Conservation (phyloP, 1,140 invertebrate genomes). For the Leucophenga varia region DNA sequence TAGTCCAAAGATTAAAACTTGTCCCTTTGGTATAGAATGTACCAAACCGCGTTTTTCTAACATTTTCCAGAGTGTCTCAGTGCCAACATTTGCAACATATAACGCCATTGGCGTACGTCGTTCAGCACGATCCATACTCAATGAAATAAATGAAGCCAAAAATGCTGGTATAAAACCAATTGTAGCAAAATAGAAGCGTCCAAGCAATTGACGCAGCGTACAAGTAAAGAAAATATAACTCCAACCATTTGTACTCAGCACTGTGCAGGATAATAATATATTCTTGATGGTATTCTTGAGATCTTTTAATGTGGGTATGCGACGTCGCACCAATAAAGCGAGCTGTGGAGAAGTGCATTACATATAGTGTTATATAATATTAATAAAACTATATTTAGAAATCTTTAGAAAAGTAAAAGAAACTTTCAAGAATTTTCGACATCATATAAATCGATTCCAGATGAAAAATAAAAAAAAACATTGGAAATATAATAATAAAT, state of each 20-base stretch:
- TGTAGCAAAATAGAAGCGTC: conserved; percentile 69
- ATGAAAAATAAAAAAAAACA: too few relatives aligned
- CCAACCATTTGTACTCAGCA: conserved; percentile 71
- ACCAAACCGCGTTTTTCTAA: conserved; percentile 63
- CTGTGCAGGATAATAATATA: conserved; percentile 72
- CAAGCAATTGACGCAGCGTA: conserved; percentile 66
- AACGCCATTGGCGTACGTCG: conserved; percentile 69
- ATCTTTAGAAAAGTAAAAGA: too few relatives aligned
- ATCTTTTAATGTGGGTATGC: conserved; percentile 64
- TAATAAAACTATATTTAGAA: too few relatives aligned
- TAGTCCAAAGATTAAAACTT: conserved; percentile 65
- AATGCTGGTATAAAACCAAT: conserved; percentile 71
- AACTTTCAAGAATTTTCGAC: too few relatives aligned
- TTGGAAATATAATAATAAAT: too few relatives aligned
- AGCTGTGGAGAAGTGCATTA: conserved; percentile 59
- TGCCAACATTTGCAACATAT: conserved; percentile 80
- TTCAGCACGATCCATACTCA: conserved; percentile 71
- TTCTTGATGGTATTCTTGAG: conserved; percentile 65
- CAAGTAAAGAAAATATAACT: conserved; percentile 70
- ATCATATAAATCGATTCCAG: too few relatives aligned
- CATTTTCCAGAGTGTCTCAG: conserved; percentile 77
- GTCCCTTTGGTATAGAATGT: conserved; percentile 64
- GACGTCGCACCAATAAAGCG: conserved; percentile 67
- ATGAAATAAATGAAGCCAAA: conserved; percentile 66
- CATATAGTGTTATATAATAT: too few relatives aligned